phyloP scores from a whole-genome alignment of 2,113 vertebrate species.

The Castor canadensis region DNA sequence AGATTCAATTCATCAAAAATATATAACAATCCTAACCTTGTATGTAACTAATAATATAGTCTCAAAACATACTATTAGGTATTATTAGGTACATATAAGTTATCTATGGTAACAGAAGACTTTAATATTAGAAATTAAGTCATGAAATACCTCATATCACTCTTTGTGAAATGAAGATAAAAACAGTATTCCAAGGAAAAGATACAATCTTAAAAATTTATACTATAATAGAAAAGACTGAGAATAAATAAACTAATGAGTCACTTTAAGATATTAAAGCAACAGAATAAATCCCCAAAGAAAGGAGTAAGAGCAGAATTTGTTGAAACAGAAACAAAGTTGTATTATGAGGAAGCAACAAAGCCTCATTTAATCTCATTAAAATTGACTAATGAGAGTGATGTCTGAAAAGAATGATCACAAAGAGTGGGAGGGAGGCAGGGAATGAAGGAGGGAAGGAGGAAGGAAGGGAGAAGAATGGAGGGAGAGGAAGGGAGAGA shows the following conservation, averaged over 20 bases:
- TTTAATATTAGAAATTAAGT: background rate
- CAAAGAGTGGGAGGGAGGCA: too few species aligned
- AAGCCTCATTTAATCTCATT: background rate
- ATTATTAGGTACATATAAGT: background rate
- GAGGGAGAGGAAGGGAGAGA: too few species aligned
- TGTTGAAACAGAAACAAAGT: background rate
- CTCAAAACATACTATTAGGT: background rate
- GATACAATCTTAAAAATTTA: background rate
- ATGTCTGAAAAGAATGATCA: background rate
- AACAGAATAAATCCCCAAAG: background rate
- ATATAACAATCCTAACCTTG: conserved; percentile 10
- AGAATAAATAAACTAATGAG: background rate
- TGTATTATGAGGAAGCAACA: background rate
- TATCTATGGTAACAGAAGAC: too few species aligned
- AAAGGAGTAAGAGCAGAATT: background rate
- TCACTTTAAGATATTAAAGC: background rate
- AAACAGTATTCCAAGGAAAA: background rate
- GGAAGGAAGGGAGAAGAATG: background rate
- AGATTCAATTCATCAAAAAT: background rate
- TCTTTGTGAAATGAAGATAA: background rate
- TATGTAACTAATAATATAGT: too few species aligned
- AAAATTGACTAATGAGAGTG: background rate
- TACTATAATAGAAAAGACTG: background rate
- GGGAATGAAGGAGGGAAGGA: background rate
- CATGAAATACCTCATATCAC: background rate